Evolutionary conservation across 1,140 invertebrate genomes (phyloP), one percentile per base, ranked within the genome.

Genomic region (Pogonognathellus flavescens): DNA sequence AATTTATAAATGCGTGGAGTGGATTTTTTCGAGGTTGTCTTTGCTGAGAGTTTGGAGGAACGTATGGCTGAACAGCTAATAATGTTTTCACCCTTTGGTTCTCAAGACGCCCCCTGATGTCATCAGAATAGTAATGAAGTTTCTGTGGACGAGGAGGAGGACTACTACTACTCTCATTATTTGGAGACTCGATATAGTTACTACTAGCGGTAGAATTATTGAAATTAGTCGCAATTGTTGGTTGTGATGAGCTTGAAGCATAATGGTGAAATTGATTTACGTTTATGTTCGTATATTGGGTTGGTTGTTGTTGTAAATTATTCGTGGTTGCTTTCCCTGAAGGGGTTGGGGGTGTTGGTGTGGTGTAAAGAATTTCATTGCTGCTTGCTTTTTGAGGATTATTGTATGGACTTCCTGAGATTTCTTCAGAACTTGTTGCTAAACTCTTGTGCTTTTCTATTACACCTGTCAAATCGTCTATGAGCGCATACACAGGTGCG

Each of bases 401-500:
- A 10, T 6, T 20, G 20, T 0, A 25, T 66, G 0, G 62, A 66
- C 10, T 66, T 76, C 8, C 16, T 49, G 31, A 76, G 14, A 49
- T 16, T 5, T 76, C 70, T 18, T 76, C 70, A n/a, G 70, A 49
- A 1, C 70, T 76, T 76, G 70, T 76, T n/a, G 70, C 70, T n/a
- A 31, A 25, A 49, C n/a, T 31, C 49, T 76, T 76, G 16, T 76
- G 70, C 49, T 76, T 76, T n/a, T 76, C 11, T 76, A 76, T 76
- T 8, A 76, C 70, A 9, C n/a, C 70, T 50, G 70, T 76, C n/a
- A 76, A n/a, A 7, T 76, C 70, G 16, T 76, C 70, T 13, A 76
- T 76, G 7, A 76, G 70, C 13, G 14, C 9, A 76, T 49, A 76
- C 16, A 76, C 49, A 16, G 70, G 25, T 18, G 3, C 0, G n/a